Conservation (phyloP, 35 echinoderm and acorn worm genomes). For the Ophiothrix spiculata region DNA sequence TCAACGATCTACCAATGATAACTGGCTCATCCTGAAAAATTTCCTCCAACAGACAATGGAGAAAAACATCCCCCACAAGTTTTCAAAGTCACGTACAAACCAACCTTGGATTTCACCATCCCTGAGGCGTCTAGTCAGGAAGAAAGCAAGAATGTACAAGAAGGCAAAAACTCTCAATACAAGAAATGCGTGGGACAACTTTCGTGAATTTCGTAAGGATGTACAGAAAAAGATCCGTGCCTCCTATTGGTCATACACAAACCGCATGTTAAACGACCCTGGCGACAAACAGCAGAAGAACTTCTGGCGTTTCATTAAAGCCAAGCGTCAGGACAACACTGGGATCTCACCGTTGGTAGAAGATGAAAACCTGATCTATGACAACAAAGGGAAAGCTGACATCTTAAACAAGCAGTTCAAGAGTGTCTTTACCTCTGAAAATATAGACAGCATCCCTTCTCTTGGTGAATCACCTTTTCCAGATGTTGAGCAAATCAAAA, state of each 20-base stretch:
- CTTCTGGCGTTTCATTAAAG: conserved; percentile 49
- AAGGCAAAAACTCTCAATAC: conserved; percentile 34
- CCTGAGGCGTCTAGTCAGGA: conserved; percentile 36
- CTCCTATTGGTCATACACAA: conserved; percentile 35
- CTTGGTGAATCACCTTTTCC: conserved; percentile 16
- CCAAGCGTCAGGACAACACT: conserved; percentile 28
- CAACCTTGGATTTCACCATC: conserved; percentile 34
- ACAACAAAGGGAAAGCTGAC: conserved; percentile 32
- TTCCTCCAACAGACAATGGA: conserved; percentile 22
- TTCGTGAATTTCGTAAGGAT: conserved; percentile 29
- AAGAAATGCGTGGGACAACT: conserved; percentile 24
- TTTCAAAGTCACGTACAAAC: conserved; percentile 1
- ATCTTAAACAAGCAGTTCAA: conserved; percentile 41
- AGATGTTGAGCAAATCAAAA: conserved; percentile 25
- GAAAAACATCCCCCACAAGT: conserved; percentile 29
- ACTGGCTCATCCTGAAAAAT: conserved; percentile 18
- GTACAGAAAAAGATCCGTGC: conserved; percentile 41
- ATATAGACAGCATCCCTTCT: conserved; percentile 21
- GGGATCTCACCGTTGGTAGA: conserved; percentile 22
- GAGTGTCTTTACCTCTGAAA: conserved; percentile 42
- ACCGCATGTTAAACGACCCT: conserved; percentile 24
- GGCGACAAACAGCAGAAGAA: conserved; percentile 37
- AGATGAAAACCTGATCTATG: conserved; percentile 8
- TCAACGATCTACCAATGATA: conserved; percentile 35
- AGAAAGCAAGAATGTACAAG: conserved; percentile 49